A percentile compares a stretch with the other conserved stretches of the same genome.
Evolutionary conservation across 2,113 vertebrate species (phyloP).

Genomic region (Cepphus grylle): DNA sequence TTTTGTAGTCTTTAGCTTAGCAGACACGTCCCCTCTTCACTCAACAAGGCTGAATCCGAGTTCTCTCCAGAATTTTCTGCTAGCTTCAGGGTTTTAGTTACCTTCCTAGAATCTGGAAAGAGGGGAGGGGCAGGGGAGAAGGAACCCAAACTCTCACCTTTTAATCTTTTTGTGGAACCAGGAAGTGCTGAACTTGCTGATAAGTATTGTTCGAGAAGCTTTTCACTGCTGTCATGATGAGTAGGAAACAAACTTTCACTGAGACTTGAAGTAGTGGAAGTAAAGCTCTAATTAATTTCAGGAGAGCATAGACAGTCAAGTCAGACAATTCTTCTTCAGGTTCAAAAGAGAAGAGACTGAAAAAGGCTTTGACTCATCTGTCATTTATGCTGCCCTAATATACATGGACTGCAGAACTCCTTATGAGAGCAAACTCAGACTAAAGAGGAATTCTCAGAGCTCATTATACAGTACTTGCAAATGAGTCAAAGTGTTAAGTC

Average conservation of each 20-base stretch:
- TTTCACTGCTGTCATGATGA: not conserved
- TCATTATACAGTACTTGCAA: constrained; percentile 45
- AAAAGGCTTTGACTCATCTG: constrained; percentile 33
- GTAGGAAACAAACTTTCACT: not conserved
- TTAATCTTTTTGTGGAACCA: not conserved
- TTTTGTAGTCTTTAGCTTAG: not conserved
- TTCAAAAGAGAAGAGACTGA: constrained; percentile 26
- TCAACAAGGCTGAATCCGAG: not conserved
- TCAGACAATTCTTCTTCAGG: not conserved
- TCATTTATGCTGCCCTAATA: constrained; percentile 35
- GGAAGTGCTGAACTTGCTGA: not conserved
- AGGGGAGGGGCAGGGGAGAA: no score
- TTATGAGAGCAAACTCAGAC: constrained; percentile 13
- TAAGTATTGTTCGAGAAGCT: not conserved
- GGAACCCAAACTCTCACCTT: not conserved
- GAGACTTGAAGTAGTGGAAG: not conserved
- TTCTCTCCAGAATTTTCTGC: not conserved
- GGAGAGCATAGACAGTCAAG: not conserved
- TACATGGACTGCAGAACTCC: constrained; percentile 6
- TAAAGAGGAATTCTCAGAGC: constrained; percentile 40
- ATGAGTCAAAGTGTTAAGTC: not conserved
- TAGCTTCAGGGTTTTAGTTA: not conserved
- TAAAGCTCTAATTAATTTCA: constrained; percentile 40
- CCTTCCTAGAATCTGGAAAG: not conserved
- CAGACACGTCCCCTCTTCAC: not conserved